Conservation (phyloP, 2,888 invertebrate genomes). For the Lithophane socia region DNA sequence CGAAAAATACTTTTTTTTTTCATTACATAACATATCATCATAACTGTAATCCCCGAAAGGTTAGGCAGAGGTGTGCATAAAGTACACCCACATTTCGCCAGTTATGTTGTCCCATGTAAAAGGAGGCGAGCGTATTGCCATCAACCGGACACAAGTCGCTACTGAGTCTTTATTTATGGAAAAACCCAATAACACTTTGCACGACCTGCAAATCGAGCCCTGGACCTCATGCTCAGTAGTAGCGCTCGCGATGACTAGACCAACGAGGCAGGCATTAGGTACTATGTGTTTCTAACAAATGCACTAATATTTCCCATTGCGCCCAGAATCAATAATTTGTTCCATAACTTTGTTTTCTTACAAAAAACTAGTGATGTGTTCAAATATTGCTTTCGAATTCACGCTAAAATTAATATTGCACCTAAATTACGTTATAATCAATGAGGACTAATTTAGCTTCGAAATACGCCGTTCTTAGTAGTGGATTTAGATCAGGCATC, state of each 20-base stretch:
- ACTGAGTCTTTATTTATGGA: background rate
- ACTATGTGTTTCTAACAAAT: background rate
- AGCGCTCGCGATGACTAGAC: background rate
- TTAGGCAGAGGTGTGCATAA: too few relatives aligned
- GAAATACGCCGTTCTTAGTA: conserved; percentile 11
- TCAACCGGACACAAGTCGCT: background rate
- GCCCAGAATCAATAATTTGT: conserved; percentile 22
- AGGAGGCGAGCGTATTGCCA: too few relatives aligned
- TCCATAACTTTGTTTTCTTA: conserved; percentile 54
- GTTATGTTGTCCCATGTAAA: background rate
- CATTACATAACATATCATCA: too few relatives aligned
- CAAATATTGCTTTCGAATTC: conserved; percentile 84
- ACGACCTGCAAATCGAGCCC: background rate
- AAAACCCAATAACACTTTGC: background rate
- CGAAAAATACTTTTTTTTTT: too few relatives aligned
- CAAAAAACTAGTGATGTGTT: conserved; percentile 82
- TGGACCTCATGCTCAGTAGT: background rate
- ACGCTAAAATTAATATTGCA: conserved; percentile 86
- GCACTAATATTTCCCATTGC: conserved; percentile 17
- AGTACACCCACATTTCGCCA: background rate
- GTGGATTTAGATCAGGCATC: background rate
- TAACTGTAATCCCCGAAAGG: too few relatives aligned
- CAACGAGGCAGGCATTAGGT: background rate
- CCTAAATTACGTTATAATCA: conserved; percentile 70
- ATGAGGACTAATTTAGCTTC: conserved; percentile 54